Conservation (phyloP, 2,888 invertebrate species). For the Hemistola chrysoprasaria region DNA sequence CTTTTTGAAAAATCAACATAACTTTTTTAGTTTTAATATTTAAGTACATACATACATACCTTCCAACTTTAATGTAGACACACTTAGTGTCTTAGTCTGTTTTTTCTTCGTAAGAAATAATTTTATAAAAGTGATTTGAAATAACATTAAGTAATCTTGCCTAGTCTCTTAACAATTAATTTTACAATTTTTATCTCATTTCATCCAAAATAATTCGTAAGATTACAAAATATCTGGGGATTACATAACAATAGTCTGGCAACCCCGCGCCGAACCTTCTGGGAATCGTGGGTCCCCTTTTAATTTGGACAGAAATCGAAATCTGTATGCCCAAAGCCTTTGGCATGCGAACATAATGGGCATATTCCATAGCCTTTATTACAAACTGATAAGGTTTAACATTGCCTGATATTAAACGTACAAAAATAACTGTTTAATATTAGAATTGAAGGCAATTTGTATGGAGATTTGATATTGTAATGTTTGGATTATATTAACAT, state of each 20-base stretch:
- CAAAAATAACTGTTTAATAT: conserved; percentile 18
- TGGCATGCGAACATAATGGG: conserved; percentile 28
- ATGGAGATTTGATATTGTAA: conserved; percentile 13
- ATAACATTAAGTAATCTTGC: too few species aligned
- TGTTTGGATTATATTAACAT: conserved; percentile 9
- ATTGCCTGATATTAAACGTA: conserved; percentile 9
- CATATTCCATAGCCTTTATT: conserved; percentile 25
- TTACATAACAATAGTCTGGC: conserved; percentile 4
- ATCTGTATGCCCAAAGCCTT: conserved; percentile 35
- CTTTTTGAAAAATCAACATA: too few species aligned
- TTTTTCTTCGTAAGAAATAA: too few species aligned
- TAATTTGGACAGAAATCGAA: conserved; percentile 58
- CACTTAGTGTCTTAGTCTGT: too few species aligned
- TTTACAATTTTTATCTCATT: too few species aligned
- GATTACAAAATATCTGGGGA: too few species aligned
- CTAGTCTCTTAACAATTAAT: too few species aligned
- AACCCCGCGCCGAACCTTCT: conserved; percentile 37
- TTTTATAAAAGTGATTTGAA: too few species aligned
- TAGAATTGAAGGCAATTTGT: conserved; percentile 13
- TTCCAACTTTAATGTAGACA: too few species aligned
- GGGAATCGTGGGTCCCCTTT: conserved; percentile 53
- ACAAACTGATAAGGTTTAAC: conserved; percentile 24
- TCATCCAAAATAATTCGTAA: too few species aligned
- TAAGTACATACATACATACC: too few species aligned
- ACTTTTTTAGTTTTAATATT: too few species aligned